These are phyloP conservation scores for Silurus glanis DNA, from an alignment of 2,113 vertebrate species.

Conservation along the genomic window DNA sequence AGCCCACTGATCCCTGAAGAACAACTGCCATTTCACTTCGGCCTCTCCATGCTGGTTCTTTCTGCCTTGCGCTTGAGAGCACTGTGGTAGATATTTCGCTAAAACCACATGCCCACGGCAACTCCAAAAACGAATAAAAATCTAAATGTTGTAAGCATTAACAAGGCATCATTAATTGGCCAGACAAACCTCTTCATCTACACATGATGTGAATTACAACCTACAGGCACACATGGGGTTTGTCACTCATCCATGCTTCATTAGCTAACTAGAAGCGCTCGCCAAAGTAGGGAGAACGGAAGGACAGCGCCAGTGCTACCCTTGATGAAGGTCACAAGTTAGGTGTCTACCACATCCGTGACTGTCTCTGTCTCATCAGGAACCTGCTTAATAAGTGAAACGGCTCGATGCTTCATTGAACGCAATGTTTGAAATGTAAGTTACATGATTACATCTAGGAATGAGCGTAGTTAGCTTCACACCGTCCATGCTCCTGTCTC, in stretches of 20 bases:
- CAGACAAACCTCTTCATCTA: conserved; percentile 51
- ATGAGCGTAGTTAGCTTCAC: conserved; percentile 33
- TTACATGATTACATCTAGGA: conserved; percentile 49
- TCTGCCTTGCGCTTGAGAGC: conserved; percentile 35
- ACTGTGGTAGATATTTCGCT: conserved; percentile 23
- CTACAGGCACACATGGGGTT: conserved; percentile 57
- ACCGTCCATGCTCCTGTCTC: conserved; percentile 5
- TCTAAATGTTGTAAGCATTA: conserved; percentile 43
- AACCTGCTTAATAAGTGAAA: conserved; percentile 53
- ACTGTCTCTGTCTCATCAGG: conserved; percentile 48
- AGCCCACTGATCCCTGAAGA: conserved; percentile 63
- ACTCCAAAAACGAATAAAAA: conserved; percentile 19
- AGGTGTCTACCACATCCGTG: conserved; percentile 37
- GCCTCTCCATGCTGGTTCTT: conserved; percentile 38
- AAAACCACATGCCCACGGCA: background rate
- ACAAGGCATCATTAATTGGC: conserved; percentile 50
- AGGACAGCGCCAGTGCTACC: conserved; percentile 49
- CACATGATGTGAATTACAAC: conserved; percentile 57
- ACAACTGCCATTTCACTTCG: conserved; percentile 57
- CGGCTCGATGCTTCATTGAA: conserved; percentile 50
- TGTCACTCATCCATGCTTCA: conserved; percentile 58
- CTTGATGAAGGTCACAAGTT: conserved; percentile 52
- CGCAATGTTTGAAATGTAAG: conserved; percentile 52
- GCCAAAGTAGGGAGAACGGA: conserved; percentile 38
- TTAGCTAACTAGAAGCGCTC: conserved; percentile 47